These are phyloP conservation scores for Andrena bucephala DNA, from an alignment of 2,888 invertebrate genomes.

Conservation along the genomic window DNA sequence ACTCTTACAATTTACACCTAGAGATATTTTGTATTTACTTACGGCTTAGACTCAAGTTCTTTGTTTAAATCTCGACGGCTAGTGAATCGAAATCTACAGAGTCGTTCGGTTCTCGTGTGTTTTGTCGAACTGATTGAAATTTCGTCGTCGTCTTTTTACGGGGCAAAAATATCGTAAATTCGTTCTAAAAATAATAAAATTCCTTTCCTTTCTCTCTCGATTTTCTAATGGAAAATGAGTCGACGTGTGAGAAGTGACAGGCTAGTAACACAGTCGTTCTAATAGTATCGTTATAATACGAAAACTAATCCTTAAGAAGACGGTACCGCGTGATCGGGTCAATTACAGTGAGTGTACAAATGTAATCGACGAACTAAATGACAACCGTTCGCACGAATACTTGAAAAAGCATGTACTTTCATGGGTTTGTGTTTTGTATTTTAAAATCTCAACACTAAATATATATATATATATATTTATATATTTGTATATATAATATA, in stretches of 20 bases:
- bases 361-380: conserved; percentile 63
- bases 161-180: conserved; percentile 43
- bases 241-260: not conserved
- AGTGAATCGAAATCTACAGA: conserved; percentile 71
- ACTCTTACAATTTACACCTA: conserved; percentile 69
- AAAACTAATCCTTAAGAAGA: conserved; percentile 30
- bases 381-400: conserved; percentile 70
- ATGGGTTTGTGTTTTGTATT: conserved; percentile 83
- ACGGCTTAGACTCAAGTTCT: conserved; percentile 57
- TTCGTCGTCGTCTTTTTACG: conserved; percentile 44
- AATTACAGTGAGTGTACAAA: conserved; percentile 42
- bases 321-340: conserved; percentile 4
- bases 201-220: not conserved
- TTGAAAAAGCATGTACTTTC: conserved; percentile 84
- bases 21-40: conserved; percentile 62
- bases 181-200: not conserved
- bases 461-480: conserved; percentile 74
- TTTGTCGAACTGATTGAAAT: conserved; percentile 62
- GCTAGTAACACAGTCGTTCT: conserved; percentile 20
- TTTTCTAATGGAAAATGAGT: conserved; percentile 12
- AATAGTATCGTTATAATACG: conserved; percentile 24
- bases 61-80: conserved; percentile 69
- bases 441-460: conserved; percentile 81
- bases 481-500: conserved; percentile 69
- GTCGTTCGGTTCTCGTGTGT: conserved; percentile 53